These are phyloP conservation scores for Oscheius sp. DNA, from an alignment of 2,888 invertebrate genomes.

Conservation along the genomic window DNA sequence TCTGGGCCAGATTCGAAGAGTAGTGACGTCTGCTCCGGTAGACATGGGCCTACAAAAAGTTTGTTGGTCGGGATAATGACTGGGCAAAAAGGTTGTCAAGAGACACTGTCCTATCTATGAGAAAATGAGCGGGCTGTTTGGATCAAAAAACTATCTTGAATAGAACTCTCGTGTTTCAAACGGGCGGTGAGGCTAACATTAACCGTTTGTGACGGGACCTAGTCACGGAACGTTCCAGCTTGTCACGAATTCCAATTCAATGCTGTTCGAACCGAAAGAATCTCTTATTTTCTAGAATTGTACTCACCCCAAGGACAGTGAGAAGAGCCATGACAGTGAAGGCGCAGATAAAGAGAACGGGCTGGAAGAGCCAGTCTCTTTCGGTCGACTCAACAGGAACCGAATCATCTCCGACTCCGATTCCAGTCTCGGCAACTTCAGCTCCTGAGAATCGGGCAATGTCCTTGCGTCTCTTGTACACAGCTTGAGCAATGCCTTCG, in stretches of 20 bases:
- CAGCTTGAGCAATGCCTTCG: conserved; percentile 71
- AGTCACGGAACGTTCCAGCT: no score
- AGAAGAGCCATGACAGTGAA: conserved; percentile 63
- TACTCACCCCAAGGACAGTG: conserved; percentile 48
- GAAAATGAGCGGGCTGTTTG: not conserved
- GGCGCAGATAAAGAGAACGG: conserved; percentile 70
- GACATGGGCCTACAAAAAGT: conserved; percentile 34
- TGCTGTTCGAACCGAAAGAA: no score
- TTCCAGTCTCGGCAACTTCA: conserved; percentile 71
- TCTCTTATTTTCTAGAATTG: no score
- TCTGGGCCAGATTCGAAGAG: conserved; percentile 53
- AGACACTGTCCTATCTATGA: not conserved
- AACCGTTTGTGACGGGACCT: no score
- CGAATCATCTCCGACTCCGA: conserved; percentile 70
- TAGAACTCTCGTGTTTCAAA: no score
- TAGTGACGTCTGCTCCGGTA: conserved; percentile 44
- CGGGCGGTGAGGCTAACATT: no score
- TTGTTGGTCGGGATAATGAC: not conserved
- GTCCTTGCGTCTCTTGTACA: conserved; percentile 72
- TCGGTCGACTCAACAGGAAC: conserved; percentile 70
- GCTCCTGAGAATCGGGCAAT: conserved; percentile 69
- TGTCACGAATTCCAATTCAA: no score
- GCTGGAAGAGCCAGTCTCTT: conserved; percentile 69
- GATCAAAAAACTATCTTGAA: not conserved
- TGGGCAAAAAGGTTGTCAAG: not conserved